Evolutionary conservation across 2,888 invertebrate species (phyloP).

Genomic region (Sarcophaga rosellei): DNA sequence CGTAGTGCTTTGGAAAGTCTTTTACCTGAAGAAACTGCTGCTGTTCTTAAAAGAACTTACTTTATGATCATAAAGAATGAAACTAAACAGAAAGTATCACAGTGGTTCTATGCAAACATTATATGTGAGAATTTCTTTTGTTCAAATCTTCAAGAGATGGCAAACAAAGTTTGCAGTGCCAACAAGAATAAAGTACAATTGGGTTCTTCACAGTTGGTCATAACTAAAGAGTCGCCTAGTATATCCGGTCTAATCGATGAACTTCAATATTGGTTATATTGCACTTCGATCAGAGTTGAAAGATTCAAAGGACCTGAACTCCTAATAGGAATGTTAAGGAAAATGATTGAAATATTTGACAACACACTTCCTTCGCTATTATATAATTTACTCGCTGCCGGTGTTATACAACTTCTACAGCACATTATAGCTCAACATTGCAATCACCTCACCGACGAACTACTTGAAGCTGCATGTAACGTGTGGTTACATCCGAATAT

Average conservation of each 20-base stretch:
- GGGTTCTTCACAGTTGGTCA: conserved; percentile 70
- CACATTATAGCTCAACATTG: conserved; percentile 75
- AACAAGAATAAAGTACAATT: conserved; percentile 69
- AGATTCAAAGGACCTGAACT: conserved; percentile 68
- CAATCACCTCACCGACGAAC: conserved; percentile 69
- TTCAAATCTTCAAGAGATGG: conserved; percentile 73
- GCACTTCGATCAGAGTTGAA: conserved; percentile 73
- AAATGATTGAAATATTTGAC: conserved; percentile 70
- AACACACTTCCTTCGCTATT: conserved; percentile 76
- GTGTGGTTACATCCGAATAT: conserved; percentile 70
- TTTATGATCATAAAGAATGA: conserved; percentile 82
- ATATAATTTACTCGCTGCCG: conserved; percentile 74
- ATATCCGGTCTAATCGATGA: conserved; percentile 76
- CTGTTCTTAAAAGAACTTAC: conserved; percentile 82
- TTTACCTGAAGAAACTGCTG: conserved; percentile 82
- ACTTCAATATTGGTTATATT: conserved; percentile 78
- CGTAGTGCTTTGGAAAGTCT: conserved; percentile 81
- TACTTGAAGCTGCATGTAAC: conserved; percentile 71
- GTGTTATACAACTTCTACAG: conserved; percentile 76
- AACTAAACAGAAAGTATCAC: conserved; percentile 82
- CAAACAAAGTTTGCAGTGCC: conserved; percentile 73
- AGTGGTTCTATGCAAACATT: conserved; percentile 84
- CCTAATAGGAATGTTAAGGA: conserved; percentile 70
- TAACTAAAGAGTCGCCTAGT: conserved; percentile 68
- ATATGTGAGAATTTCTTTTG: conserved; percentile 73